phyloP scores from a whole-genome alignment of 2,888 invertebrate species.

The Lysandra bellargus region DNA sequence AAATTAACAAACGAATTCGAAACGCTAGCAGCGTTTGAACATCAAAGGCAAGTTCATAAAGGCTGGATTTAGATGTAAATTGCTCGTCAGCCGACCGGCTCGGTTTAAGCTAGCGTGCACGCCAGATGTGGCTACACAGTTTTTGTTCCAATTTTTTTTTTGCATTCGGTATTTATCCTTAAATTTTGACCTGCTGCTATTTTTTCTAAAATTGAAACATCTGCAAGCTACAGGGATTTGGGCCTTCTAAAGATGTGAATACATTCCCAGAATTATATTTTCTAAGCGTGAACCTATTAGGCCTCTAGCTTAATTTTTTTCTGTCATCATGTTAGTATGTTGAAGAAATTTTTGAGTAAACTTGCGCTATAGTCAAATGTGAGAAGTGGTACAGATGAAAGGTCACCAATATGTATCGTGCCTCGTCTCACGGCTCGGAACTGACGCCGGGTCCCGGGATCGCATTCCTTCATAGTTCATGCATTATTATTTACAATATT shows the following conservation, averaged over 20 bases:
- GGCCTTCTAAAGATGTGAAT: no score
- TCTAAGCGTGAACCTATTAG: no score
- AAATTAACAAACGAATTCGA: neutral
- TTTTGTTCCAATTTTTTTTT: neutral
- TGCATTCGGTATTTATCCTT: neutral
- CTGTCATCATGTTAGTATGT: no score
- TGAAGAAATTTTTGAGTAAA: no score
- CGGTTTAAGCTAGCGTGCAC: neutral
- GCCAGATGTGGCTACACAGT: neutral
- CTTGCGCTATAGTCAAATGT: no score
- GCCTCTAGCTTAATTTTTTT: no score
- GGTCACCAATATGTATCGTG: no score
- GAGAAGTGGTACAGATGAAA: no score
- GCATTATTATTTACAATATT: neutral
- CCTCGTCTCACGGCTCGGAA: no score
- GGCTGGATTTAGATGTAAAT: neutral
- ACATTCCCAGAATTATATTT: no score
- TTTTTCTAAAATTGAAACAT: neutral
- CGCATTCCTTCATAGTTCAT: neutral
- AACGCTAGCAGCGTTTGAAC: neutral
- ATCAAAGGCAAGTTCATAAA: neutral
- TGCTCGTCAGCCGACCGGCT: conserved; percentile 8
- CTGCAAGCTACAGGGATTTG: neutral
- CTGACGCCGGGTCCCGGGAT: neutral
- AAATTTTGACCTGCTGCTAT: neutral